A percentile compares a stretch with the other conserved stretches of the same genome.
phyloP scores from a whole-genome alignment of 2,797 vertebrate genomes.

The Neosilurus hyrtlii region DNA sequence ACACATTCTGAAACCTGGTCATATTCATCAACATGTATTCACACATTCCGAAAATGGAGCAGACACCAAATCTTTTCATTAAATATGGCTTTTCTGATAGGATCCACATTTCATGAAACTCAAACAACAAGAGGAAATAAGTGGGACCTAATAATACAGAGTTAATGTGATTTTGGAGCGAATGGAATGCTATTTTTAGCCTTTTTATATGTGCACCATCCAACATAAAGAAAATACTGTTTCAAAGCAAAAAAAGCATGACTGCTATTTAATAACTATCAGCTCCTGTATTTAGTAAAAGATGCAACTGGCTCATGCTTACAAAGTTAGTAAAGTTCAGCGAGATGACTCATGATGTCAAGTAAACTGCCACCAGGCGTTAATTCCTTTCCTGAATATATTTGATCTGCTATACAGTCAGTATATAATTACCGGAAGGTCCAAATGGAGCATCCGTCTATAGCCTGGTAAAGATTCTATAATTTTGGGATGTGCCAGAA shows the following conservation, averaged over 20 bases:
- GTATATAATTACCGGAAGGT: background rate
- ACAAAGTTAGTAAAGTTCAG: background rate
- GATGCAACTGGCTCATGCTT: background rate
- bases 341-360: background rate
- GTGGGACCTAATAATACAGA: background rate
- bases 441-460: background rate
- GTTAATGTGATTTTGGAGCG: background rate
- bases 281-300: background rate
- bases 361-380: background rate
- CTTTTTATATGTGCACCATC: background rate
- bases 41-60: background rate
- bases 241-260: background rate
- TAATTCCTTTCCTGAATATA: background rate
- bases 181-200: background rate
- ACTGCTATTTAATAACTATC: background rate
- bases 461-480: too few relatives aligned
- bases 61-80: conserved; percentile 4
- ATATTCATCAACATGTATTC: background rate
- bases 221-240: too few relatives aligned
- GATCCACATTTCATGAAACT: background rate
- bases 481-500: too few relatives aligned
- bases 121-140: background rate
- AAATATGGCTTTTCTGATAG: conserved; percentile 1
- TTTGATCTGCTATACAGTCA: background rate
- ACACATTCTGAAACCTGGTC: background rate